These are phyloP conservation scores for Deroptyus accipitrinus DNA, from an alignment of 2,113 vertebrate species.

Conservation along the genomic window DNA sequence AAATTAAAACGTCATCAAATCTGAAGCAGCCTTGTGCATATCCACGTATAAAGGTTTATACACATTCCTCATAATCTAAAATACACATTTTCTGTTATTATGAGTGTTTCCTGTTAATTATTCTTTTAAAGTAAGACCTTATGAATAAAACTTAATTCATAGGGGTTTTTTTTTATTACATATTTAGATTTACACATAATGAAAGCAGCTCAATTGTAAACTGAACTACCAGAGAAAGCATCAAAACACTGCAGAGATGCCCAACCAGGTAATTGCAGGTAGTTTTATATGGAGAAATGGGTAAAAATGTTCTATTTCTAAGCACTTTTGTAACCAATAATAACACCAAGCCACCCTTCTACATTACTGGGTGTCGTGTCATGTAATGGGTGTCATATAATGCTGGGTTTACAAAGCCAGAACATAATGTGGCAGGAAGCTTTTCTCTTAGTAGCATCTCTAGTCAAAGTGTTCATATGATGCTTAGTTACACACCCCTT, in stretches of 20 bases:
- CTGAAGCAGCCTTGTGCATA: neutral
- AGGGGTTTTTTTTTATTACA: neutral
- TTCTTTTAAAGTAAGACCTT: neutral
- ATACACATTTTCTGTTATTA: neutral
- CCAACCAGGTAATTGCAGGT: neutral
- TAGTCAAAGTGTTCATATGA: neutral
- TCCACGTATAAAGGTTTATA: neutral
- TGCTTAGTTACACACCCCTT: neutral
- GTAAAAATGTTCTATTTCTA: neutral
- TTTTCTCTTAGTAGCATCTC: neutral
- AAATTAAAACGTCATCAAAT: neutral
- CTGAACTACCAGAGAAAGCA: neutral
- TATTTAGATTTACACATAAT: neutral
- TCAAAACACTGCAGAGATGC: neutral
- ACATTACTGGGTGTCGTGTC: neutral
- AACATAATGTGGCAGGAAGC: neutral
- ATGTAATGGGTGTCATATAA: neutral
- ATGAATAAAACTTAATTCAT: neutral
- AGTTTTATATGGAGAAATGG: neutral
- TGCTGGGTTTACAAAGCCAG: neutral
- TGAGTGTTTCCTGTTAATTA: neutral
- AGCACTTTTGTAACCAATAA: neutral
- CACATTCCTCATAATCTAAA: neutral
- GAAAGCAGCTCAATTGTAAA: neutral
- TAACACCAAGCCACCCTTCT: neutral